Conservation (phyloP, 2,113 vertebrate species). For the Asarcornis scutulata region DNA sequence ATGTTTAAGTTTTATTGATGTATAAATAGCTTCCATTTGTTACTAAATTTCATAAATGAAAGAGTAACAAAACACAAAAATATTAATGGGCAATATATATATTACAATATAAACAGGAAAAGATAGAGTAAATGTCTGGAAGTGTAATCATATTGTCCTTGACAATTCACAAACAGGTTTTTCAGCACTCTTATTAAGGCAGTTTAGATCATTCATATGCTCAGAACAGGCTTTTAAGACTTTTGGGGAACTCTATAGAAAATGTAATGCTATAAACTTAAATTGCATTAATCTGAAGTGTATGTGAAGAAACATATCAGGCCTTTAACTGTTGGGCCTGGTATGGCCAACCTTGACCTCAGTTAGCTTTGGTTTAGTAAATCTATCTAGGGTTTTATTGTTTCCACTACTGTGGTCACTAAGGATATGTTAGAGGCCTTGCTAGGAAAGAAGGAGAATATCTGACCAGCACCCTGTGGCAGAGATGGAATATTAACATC, state of each 20-base stretch:
- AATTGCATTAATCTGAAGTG: not conserved
- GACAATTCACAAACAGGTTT: not conserved
- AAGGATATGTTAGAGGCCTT: not conserved
- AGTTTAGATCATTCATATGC: not conserved
- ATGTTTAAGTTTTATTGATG: not conserved
- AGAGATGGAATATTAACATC: not conserved
- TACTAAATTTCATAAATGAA: not conserved
- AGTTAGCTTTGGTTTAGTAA: not conserved
- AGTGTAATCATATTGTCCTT: not conserved
- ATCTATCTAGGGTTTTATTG: not conserved
- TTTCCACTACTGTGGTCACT: not conserved
- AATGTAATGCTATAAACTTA: not conserved
- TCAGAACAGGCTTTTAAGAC: not conserved
- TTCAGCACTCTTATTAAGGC: not conserved
- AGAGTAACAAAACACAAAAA: not conserved
- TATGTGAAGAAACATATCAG: not conserved
- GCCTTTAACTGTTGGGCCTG: not conserved
- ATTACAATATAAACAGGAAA: not conserved
- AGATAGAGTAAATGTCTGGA: not conserved
- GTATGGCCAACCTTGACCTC: not conserved
- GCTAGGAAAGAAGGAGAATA: not conserved
- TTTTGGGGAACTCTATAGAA: not conserved
- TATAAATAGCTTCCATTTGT: not conserved
- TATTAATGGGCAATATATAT: not conserved
- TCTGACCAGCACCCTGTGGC: not conserved